These are phyloP conservation scores for Acleris holmiana DNA, from an alignment of 2,888 invertebrate genomes.

Conservation along the genomic window DNA sequence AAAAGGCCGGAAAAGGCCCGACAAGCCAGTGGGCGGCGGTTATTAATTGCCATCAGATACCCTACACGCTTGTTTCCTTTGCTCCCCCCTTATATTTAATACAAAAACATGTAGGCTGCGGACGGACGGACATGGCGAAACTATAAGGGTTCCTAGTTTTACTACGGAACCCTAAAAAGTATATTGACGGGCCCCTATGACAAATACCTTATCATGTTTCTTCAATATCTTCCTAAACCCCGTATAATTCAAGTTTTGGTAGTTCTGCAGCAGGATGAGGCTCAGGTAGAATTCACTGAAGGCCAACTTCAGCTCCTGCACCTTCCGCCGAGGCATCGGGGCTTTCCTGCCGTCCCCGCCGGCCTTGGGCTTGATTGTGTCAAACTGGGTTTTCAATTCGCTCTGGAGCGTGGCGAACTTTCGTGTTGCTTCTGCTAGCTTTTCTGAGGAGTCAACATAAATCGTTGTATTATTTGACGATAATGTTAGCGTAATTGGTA, in stretches of 20 bases:
- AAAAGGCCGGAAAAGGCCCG: too few species aligned
- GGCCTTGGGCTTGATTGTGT: conserved; percentile 79
- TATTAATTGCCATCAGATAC: too few species aligned
- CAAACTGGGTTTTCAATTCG: conserved; percentile 89
- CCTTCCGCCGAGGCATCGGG: conserved; percentile 89
- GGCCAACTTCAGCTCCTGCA: conserved; percentile 96
- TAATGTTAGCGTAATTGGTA: too few species aligned
- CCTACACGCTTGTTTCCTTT: too few species aligned
- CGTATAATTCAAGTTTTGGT: conserved; percentile 98
- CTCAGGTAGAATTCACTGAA: conserved; percentile 99
- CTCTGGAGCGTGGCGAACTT: conserved; percentile 96
- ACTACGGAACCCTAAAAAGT: too few species aligned
- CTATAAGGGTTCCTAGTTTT: too few species aligned
- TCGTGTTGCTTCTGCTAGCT: conserved; percentile 98
- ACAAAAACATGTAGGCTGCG: too few species aligned
- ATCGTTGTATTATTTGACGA: too few species aligned
- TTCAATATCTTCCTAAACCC: conserved; percentile 99
- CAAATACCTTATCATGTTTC: conserved; percentile 97
- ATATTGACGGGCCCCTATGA: background rate
- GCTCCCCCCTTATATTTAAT: too few species aligned
- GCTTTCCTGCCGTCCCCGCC: conserved; percentile 75
- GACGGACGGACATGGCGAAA: too few species aligned
- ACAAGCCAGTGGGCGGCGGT: too few species aligned
- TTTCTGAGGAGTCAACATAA: conserved; percentile 85
- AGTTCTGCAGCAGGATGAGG: conserved; percentile 98